These are phyloP conservation scores for Dryas iulia DNA, from an alignment of 1,140 invertebrate species.

Conservation along the genomic window DNA sequence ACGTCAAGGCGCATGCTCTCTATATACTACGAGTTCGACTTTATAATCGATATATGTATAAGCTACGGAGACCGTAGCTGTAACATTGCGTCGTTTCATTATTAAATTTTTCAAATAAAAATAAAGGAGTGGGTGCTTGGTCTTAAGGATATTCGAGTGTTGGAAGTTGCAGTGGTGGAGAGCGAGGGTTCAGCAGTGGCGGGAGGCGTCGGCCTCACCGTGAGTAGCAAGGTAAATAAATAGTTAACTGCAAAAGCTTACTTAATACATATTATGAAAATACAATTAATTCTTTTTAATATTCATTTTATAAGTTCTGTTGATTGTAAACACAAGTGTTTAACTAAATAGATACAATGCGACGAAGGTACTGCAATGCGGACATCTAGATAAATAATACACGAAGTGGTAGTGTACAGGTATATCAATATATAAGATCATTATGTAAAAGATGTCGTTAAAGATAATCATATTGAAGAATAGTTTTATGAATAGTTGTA, in stretches of 20 bases:
- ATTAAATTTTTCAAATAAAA: background rate
- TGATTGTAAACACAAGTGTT: background rate
- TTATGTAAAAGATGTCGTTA: too few relatives aligned
- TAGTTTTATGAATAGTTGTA: background rate
- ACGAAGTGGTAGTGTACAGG: too few relatives aligned
- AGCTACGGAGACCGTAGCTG: background rate
- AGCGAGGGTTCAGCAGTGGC: slow-evolving; percentile 57
- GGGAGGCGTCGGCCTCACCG: slow-evolving; percentile 75
- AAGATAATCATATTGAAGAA: background rate
- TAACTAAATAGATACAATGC: background rate
- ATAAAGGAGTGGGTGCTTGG: background rate
- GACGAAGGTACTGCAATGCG: background rate
- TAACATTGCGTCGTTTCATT: background rate
- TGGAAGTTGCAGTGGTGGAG: slow-evolving; percentile 67
- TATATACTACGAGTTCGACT: background rate
- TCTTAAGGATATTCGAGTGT: slow-evolving; percentile 21
- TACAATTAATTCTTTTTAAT: too few relatives aligned
- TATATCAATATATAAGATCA: too few relatives aligned
- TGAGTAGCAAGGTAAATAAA: slow-evolving; percentile 70
- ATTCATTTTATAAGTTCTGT: too few relatives aligned
- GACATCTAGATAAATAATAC: background rate
- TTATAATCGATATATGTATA: slow-evolving; percentile 31
- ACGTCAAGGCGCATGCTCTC: slow-evolving; percentile 14
- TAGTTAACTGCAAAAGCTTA: background rate
- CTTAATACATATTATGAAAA: too few relatives aligned